Evolutionary conservation across 2,888 invertebrate genomes (phyloP).

Genomic region (Torymus tubicola): DNA sequence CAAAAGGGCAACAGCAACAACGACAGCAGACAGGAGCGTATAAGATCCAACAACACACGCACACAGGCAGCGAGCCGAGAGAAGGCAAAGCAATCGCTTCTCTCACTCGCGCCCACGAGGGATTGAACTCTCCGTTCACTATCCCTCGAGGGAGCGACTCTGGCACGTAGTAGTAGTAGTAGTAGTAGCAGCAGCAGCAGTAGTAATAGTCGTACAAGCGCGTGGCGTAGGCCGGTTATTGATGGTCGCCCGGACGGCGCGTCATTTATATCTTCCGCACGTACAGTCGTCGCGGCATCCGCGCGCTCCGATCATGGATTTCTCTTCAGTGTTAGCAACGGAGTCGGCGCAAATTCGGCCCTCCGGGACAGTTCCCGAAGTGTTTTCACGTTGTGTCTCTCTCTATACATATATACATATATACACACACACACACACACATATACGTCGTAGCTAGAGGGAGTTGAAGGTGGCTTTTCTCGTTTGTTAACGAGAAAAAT

Average conservation of each 20-base stretch:
- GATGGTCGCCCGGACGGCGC: constrained; percentile 67
- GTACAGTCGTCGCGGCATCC: constrained; percentile 62
- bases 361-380: background rate
- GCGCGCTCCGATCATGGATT: constrained; percentile 61
- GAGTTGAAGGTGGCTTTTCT: too few relatives aligned
- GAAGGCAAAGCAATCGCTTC: too few relatives aligned
- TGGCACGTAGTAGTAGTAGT: too few relatives aligned
- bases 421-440: too few relatives aligned
- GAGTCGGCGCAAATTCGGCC: constrained; percentile 3
- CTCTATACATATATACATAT: too few relatives aligned
- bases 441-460: too few relatives aligned
- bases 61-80: too few relatives aligned
- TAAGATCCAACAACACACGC: background rate
- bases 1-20: background rate
- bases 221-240: constrained; percentile 63
- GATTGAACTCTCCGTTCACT: too few relatives aligned
- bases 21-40: background rate
- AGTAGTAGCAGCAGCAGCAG: background rate
- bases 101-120: too few relatives aligned
- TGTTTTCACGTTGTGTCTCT: constrained; percentile 23
- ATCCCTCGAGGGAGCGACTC: too few relatives aligned
- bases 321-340: constrained; percentile 30
- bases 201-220: background rate
- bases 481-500: too few relatives aligned
- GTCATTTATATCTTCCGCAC: constrained; percentile 72